phyloP scores from a whole-genome alignment of 1,140 invertebrate genomes.

The Drosophila arawakana region DNA sequence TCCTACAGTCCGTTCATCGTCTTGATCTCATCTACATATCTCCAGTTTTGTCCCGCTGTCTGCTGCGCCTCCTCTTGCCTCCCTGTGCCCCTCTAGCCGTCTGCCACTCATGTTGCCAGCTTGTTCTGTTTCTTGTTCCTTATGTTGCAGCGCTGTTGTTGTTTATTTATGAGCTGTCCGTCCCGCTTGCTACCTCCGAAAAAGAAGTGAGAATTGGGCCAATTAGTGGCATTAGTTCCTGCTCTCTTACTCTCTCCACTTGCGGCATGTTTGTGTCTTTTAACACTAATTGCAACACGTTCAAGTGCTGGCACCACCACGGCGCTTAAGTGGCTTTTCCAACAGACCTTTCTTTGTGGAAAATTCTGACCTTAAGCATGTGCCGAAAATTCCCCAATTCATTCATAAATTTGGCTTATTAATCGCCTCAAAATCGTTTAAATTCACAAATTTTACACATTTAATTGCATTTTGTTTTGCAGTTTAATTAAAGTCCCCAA shows the following conservation, averaged over 20 bases:
- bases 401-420: conserved; percentile 7
- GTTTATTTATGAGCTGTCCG: conserved; percentile 77
- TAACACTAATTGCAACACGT: conserved; percentile 74
- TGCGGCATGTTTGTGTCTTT: conserved; percentile 70
- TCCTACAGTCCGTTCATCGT: conserved; percentile 1
- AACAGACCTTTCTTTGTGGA: not conserved
- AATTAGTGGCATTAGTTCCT: conserved; percentile 77
- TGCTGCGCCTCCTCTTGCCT: conserved; percentile 18
- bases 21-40: conserved; percentile 67
- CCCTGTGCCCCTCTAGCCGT: conserved; percentile 8
- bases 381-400: not conserved
- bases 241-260: conserved; percentile 9
- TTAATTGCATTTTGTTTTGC: conserved; percentile 1
- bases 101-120: conserved; percentile 71
- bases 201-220: conserved; percentile 77
- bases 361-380: not conserved
- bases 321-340: conserved; percentile 19
- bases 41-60: conserved; percentile 25
- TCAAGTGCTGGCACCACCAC: conserved; percentile 54
- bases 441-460: not conserved
- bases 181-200: conserved; percentile 16
- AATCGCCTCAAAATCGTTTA: not conserved
- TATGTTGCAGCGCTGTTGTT: conserved; percentile 47
- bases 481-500: conserved; percentile 26
- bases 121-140: conserved; percentile 74